Base-by-base conservation (phyloP, 1,140 invertebrate species). In the Drosophila nebulosa region DNA sequence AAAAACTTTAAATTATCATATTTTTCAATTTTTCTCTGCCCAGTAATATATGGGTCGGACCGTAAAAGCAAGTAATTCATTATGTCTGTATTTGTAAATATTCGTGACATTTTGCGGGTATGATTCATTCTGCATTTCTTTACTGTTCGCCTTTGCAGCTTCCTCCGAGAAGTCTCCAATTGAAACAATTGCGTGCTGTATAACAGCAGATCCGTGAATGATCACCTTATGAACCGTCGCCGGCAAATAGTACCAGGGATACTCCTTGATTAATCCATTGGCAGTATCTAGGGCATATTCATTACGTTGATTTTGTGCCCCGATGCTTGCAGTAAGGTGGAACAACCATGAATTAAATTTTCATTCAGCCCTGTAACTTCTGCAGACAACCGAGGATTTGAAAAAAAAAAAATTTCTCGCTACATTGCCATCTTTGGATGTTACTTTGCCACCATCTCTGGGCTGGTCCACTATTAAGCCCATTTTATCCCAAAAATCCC, bases 311-410 rank as follows among this genome's bases (percentile, higher is more conserved):
- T 59, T 59, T 59, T 59, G 26, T 61, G 42, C n/a, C n/a, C n/a
- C n/a, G n/a, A n/a, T n/a, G n/a, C n/a, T n/a, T n/a, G n/a, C 59
- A 50, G 22, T 61, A 61, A 61, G 26, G 58, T 63, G 46, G 46
- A 51, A 53, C 46, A 53, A 14, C 26, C 9, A 53, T 53, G 26
- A 53, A 35, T 35, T 2, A 35, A 10, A 63, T 63, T 53, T 64
- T 36, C 30, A 56, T 56, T 56, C 53, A 64, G 27, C n/a, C 24
- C 61, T 56, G 61, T 64, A 55, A 64, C 36, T 64, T 64, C 61
- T 24, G 30, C n/a, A 51, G 59, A 50, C 57, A 42, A 62, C n/a
- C 42, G 26, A 51, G 59, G 59, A 52, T 62, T 62, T 27, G 16
- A 62, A 52, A 35, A 62, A 62, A 52, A 35, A 62, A 62, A 62